phyloP scores from a whole-genome alignment of 2,113 vertebrate species.

The Ramphastos sulfuratus region DNA sequence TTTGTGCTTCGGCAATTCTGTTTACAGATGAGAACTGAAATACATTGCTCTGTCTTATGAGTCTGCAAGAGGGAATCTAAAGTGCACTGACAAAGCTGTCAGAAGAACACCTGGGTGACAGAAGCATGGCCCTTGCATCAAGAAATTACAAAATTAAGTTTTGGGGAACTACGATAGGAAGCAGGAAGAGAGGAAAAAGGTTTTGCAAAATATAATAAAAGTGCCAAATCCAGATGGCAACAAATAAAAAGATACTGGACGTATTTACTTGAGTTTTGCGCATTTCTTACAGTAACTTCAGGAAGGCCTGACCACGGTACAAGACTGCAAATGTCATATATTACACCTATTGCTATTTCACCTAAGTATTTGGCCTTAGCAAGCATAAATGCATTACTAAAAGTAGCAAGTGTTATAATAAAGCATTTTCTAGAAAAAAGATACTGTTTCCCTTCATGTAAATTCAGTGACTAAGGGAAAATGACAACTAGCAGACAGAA shows the following conservation, averaged over 20 bases:
- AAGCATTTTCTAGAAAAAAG: neutral
- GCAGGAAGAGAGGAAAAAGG: accelerated
- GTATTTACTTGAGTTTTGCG: neutral
- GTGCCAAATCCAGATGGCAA: neutral
- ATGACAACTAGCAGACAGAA: neutral
- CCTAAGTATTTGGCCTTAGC: neutral
- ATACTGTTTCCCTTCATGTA: neutral
- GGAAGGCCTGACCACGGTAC: neutral
- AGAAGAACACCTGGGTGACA: neutral
- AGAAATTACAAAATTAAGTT: neutral
- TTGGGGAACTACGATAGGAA: neutral
- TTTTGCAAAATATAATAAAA: neutral
- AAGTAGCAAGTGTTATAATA: neutral
- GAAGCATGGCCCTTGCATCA: neutral
- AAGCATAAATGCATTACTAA: neutral
- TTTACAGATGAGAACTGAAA: neutral
- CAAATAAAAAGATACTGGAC: neutral
- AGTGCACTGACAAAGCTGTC: neutral
- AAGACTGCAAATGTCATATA: neutral
- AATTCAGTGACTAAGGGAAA: neutral
- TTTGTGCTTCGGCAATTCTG: neutral
- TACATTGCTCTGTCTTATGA: neutral
- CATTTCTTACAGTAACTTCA: neutral
- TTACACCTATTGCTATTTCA: neutral
- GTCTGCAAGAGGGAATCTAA: neutral